A percentile compares a stretch with the other conserved stretches of the same genome.
Evolutionary conservation across 2,888 invertebrate species (phyloP).

Genomic region (Epistrophe grossulariae): DNA sequence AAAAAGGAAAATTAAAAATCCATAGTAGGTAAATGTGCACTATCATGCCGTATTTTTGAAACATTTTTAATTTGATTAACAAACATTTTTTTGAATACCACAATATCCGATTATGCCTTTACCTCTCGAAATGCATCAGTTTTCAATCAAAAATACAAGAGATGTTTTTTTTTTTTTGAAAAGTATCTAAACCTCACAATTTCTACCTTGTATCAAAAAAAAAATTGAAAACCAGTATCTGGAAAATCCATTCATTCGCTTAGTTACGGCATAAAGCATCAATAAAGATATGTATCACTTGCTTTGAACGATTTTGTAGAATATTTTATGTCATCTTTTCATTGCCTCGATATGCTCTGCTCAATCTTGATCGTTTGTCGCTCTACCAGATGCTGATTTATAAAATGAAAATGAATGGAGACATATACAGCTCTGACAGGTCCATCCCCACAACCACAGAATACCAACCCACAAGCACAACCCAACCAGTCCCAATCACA

Average conservation of each 20-base stretch:
- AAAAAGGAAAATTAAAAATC: too few relatives aligned
- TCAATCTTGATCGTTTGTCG: slow-evolving; percentile 73
- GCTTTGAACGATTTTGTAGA: slow-evolving; percentile 50
- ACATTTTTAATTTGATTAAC: background rate
- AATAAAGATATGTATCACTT: slow-evolving; percentile 63
- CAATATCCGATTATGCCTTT: background rate
- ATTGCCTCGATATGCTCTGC: slow-evolving; percentile 49
- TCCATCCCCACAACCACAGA: background rate
- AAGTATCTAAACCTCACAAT: background rate
- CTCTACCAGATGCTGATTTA: slow-evolving; percentile 72
- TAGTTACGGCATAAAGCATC: slow-evolving; percentile 60
- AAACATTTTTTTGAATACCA: background rate
- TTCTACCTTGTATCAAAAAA: background rate
- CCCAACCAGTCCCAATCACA: background rate
- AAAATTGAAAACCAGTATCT: slow-evolving; percentile 14
- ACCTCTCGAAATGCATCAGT: background rate
- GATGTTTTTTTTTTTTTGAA: background rate
- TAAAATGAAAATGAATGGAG: slow-evolving; percentile 53
- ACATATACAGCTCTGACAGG: slow-evolving; percentile 58
- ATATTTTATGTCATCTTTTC: slow-evolving; percentile 68
- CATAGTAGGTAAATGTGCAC: too few relatives aligned
- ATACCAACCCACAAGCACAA: background rate
- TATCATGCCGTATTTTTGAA: background rate
- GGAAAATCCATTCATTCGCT: slow-evolving; percentile 58
- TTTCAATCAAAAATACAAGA: slow-evolving; percentile 17